These are phyloP conservation scores for Odontamblyopus lacepedii DNA, from an alignment of 2,797 vertebrate genomes.

Conservation along the genomic window DNA sequence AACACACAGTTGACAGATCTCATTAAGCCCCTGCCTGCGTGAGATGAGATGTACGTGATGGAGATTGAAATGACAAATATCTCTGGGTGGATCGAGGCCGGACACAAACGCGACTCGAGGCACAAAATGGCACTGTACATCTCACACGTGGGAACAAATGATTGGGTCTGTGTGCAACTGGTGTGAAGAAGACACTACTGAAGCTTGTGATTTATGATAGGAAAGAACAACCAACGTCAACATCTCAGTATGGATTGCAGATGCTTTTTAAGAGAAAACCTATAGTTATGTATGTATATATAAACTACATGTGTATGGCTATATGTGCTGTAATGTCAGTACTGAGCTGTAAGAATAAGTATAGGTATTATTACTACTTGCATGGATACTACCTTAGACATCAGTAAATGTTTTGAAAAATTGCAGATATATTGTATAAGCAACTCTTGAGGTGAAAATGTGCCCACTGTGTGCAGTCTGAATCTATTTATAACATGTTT, in stretches of 20 bases:
- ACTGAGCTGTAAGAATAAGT: background rate
- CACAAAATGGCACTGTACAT: constrained; percentile 5
- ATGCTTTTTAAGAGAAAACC: background rate
- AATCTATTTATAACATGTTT: too few relatives aligned
- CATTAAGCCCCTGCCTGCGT: constrained; percentile 35
- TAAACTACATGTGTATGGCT: too few relatives aligned
- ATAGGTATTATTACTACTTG: background rate
- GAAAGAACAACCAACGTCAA: background rate
- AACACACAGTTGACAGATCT: constrained; percentile 37
- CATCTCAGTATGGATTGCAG: background rate
- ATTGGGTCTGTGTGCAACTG: constrained; percentile 11
- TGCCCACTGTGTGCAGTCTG: too few relatives aligned
- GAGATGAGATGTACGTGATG: constrained; percentile 38
- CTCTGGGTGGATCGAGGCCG: constrained; percentile 11
- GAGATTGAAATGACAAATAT: constrained; percentile 44
- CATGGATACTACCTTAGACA: background rate
- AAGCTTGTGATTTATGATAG: background rate
- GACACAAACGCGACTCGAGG: constrained; percentile 15
- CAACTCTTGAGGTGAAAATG: too few relatives aligned
- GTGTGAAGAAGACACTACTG: background rate
- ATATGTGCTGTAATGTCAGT: too few relatives aligned
- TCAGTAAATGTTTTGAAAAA: too few relatives aligned
- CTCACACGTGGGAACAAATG: constrained; percentile 24
- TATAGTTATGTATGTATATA: background rate
- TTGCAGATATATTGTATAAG: too few relatives aligned